A percentile compares a stretch with the other conserved stretches of the same genome.
Conservation (phyloP, 2,888 invertebrate species). For the Pinctada fucata region DNA sequence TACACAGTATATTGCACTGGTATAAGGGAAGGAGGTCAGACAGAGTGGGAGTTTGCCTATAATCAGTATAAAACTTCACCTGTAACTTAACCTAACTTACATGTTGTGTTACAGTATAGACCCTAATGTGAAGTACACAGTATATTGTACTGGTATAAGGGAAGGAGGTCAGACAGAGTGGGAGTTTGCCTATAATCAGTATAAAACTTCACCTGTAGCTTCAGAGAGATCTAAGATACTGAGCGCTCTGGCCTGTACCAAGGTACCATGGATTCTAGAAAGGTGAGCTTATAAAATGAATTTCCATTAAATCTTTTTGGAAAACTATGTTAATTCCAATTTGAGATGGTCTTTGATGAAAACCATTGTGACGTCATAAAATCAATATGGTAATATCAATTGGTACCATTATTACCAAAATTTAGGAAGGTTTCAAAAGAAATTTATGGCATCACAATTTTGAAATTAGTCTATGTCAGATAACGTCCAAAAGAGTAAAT, state of each 20-base stretch:
- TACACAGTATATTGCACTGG: conserved; percentile 85
- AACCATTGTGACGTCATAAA: too few relatives aligned
- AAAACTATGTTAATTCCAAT: background rate
- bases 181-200: conserved; percentile 85
- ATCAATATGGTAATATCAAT: too few relatives aligned
- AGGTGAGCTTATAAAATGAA: conserved; percentile 44
- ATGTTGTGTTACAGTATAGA: conserved; percentile 80
- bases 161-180: conserved; percentile 84
- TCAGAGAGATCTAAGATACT: conserved; percentile 83
- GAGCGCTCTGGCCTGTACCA: conserved; percentile 84
- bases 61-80: conserved; percentile 82
- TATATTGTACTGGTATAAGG: conserved; percentile 85
- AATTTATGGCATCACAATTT: too few relatives aligned
- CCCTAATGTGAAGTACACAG: conserved; percentile 83
- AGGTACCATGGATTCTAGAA: conserved; percentile 81
- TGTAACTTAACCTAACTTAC: conserved; percentile 75
- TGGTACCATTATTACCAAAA: too few relatives aligned
- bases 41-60: conserved; percentile 87
- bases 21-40: conserved; percentile 82
- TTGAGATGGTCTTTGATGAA: background rate
- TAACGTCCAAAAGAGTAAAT: too few relatives aligned
- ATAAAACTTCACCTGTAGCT: conserved; percentile 82
- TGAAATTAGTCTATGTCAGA: too few relatives aligned
- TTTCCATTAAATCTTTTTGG: background rate
- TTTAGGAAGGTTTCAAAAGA: too few relatives aligned